Conservation (phyloP, 92 coral and sea anemone species). For the Paramuricea clavata region DNA sequence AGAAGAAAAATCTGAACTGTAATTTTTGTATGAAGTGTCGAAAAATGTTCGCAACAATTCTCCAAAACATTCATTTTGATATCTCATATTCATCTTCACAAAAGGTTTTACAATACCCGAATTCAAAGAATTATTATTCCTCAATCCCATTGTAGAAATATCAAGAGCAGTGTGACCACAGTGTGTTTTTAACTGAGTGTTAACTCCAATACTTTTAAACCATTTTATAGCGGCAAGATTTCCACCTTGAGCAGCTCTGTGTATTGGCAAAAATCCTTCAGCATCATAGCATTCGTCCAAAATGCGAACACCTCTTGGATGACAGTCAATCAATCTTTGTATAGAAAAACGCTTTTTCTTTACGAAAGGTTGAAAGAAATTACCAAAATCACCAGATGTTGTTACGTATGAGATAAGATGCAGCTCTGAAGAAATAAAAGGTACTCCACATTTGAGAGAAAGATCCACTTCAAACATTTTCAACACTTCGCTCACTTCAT, state of each 20-base stretch:
- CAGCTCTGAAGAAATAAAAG: slow-evolving; percentile 63
- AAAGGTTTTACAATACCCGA: no score
- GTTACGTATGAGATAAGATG: slow-evolving; percentile 70
- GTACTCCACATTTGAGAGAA: slow-evolving; percentile 63
- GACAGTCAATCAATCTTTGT: no score
- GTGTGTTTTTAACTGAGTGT: slow-evolving; percentile 40
- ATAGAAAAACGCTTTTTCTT: neutral
- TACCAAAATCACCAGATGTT: slow-evolving; percentile 46
- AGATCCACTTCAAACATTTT: slow-evolving; percentile 18
- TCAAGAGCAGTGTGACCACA: no score
- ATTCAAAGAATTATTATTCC: no score
- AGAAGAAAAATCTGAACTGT: no score
- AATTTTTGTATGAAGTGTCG: no score
- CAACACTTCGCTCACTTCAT: neutral
- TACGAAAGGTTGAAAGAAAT: slow-evolving; percentile 31
- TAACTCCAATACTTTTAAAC: slow-evolving; percentile 66
- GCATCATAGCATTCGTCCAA: slow-evolving; percentile 53
- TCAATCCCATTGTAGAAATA: no score
- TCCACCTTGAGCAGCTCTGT: slow-evolving; percentile 77
- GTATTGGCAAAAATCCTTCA: no score
- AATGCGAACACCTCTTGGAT: slow-evolving; percentile 49
- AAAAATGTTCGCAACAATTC: no score
- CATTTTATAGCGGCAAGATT: no score
- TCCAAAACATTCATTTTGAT: no score
- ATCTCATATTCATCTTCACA: no score